Evolutionary conservation across 2,797 vertebrate species (phyloP), one percentile per base, ranked within the genome.

Genomic region (Sylvia borin): DNA sequence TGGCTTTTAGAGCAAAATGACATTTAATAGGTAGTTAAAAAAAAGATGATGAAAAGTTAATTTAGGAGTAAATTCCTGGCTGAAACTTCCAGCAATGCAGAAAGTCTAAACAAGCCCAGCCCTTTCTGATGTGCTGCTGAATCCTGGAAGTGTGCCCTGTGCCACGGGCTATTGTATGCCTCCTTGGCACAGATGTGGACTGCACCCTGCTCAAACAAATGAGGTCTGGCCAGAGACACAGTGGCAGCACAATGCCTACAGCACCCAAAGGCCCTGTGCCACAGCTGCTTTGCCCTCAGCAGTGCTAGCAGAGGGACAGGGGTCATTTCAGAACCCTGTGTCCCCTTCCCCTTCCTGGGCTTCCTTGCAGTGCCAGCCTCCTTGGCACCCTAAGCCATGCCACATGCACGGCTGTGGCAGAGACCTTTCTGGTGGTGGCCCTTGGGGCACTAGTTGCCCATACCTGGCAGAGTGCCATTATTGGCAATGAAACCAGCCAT

Each of bases 401-500:
- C 67, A 71, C n/a, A 26, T 4, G 4, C 12, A 51, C 4, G 38
- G 65, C 19, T 60, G n/a, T 1, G 16, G n/a, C 58, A 68, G 51
- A 85, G 71, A 34, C 48, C 9, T 60, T 54, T 60, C 70, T 66
- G 2, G 0, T 20, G 51, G 1, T 62, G 72, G 31, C 21, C 79
- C 43, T 16, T 25, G 68, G 90, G 87, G 38, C 6, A 5, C 26
- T 3, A 5, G 27, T 5, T 1, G 1, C 34, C 60, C 81, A 16
- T 94, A 99, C 99, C 99, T 98, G 98, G 98, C 47, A 97, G 85
- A 51, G 99, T 99, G 97, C 99, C 99, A 0, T 99, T 99, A 96
- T 99, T 99, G 84, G 99, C 99, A 5, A 99, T 99, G 97, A 98
- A 99, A 95, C 98, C 97, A 31, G 98, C 99, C 99, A 99, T 99